These are phyloP conservation scores for Galagoides demidoff DNA, from an alignment of 2,797 vertebrate genomes.

Conservation along the genomic window DNA sequence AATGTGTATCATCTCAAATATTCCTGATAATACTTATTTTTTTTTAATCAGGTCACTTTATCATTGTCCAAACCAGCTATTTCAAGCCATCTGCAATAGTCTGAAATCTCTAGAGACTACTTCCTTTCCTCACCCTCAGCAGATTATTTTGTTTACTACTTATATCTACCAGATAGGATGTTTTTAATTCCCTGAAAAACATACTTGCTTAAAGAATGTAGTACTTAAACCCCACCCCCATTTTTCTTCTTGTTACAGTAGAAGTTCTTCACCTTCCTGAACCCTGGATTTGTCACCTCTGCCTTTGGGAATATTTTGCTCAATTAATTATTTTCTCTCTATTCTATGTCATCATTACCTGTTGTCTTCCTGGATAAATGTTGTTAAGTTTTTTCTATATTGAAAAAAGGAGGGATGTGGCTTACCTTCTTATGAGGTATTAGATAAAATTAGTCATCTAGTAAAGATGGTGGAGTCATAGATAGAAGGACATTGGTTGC, in stretches of 20 bases:
- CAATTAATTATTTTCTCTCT: not conserved
- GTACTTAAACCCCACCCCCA: not conserved
- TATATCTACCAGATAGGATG: not conserved
- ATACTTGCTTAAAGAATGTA: not conserved
- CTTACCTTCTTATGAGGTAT: not conserved
- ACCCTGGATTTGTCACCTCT: not conserved
- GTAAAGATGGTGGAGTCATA: not conserved
- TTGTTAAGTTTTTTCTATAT: not conserved
- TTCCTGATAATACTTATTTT: not conserved
- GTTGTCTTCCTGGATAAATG: not conserved
- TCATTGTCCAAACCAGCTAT: not conserved
- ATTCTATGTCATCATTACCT: not conserved
- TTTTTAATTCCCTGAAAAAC: not conserved
- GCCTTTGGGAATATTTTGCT: not conserved
- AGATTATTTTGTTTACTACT: not conserved
- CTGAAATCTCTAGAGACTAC: not conserved
- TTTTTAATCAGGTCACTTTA: not conserved
- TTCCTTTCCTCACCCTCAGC: not conserved
- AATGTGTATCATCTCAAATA: not conserved
- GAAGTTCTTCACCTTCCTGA: not conserved
- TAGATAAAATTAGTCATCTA: not conserved
- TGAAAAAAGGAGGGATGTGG: not conserved
- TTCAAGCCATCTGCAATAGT: not conserved
- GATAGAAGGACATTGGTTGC: not conserved
- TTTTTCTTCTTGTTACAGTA: not conserved